These are phyloP conservation scores for Zelleria hepariella DNA, from an alignment of 2,888 invertebrate genomes.

Conservation along the genomic window DNA sequence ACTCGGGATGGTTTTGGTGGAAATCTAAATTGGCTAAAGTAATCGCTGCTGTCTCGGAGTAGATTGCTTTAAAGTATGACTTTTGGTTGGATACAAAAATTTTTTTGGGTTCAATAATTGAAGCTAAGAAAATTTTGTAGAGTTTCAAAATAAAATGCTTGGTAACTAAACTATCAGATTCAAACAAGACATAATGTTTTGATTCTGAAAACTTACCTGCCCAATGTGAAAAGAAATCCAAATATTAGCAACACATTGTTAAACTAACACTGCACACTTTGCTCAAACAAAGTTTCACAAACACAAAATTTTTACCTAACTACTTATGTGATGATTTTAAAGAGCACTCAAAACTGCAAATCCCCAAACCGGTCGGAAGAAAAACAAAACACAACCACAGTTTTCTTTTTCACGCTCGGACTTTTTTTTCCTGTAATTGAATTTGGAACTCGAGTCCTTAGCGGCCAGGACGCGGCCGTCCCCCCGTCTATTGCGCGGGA, in stretches of 20 bases:
- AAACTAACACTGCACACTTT: neutral
- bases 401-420: neutral
- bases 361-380: neutral
- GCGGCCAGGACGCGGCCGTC: conserved; percentile 32
- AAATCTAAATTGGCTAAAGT: conserved; percentile 64
- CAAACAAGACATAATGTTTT: too few relatives aligned
- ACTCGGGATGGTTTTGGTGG: conserved; percentile 34
- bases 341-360: neutral
- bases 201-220: neutral
- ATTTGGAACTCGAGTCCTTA: conserved; percentile 12
- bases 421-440: neutral
- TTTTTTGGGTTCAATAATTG: too few relatives aligned
- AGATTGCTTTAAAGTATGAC: neutral
- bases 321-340: neutral
- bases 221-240: neutral
- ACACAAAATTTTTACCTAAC: neutral
- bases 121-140: too few relatives aligned
- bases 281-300: neutral
- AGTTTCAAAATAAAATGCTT: too few relatives aligned
- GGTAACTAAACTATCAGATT: too few relatives aligned
- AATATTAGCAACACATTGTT: neutral
- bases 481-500: conserved; percentile 43
- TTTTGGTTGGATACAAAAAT: neutral
- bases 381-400: neutral
- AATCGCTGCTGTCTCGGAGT: conserved; percentile 48